A percentile compares a stretch with the other conserved stretches of the same genome.
Evolutionary conservation across 2,888 invertebrate species (phyloP).

Genomic region (Loripinus fragilis): DNA sequence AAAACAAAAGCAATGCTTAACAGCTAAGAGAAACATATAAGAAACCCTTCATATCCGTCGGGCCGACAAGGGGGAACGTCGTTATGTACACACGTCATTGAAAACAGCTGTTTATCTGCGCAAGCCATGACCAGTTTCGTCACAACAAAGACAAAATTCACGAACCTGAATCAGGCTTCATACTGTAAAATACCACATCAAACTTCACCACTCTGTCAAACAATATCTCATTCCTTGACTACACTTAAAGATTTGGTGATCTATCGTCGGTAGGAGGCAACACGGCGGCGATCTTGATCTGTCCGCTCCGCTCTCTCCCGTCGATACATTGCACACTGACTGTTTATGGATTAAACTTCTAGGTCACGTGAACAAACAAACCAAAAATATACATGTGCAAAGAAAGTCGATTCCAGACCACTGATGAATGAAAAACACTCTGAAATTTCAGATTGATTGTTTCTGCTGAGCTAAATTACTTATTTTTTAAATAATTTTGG

Average conservation of each 20-base stretch:
- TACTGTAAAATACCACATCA: constrained; percentile 21
- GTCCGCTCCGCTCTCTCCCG: background rate
- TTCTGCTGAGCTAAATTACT: background rate
- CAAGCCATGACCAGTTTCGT: constrained; percentile 1
- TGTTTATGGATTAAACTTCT: constrained; percentile 26
- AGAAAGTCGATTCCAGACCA: background rate
- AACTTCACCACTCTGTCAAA: background rate
- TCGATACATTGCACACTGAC: constrained; percentile 8
- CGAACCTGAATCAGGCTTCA: constrained; percentile 58
- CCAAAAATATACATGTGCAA: background rate
- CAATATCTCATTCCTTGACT: constrained; percentile 19
- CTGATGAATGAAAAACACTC: constrained; percentile 1
- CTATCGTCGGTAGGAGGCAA: background rate
- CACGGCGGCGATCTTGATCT: background rate
- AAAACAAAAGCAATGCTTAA: too few species aligned
- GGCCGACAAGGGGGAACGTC: background rate
- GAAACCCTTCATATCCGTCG: too few species aligned
- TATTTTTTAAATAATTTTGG: background rate
- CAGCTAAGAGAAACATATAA: too few species aligned
- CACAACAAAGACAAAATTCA: constrained; percentile 11
- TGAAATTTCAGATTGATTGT: background rate
- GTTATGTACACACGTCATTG: background rate
- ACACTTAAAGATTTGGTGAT: background rate
- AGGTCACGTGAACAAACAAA: constrained; percentile 47
- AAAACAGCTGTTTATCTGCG: constrained; percentile 25